phyloP scores from a whole-genome alignment of 2,113 vertebrate species.

The Scalopus aquaticus region DNA sequence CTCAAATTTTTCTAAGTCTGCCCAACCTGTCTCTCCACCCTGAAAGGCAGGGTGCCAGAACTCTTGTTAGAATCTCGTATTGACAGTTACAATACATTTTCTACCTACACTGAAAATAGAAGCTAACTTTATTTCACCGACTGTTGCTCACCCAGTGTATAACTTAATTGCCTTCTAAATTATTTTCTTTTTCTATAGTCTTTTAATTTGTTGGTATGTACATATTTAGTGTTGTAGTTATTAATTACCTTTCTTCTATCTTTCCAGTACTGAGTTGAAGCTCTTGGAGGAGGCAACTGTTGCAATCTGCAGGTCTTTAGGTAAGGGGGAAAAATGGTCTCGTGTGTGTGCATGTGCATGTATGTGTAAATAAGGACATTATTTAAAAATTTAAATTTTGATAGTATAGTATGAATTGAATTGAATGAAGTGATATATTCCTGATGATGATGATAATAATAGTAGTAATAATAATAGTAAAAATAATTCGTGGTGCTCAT shows the following conservation, averaged over 20 bases:
- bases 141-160: constrained; percentile 5
- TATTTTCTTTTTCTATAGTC: neutral
- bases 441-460: neutral
- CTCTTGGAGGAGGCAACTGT: constrained; percentile 95
- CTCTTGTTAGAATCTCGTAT: neutral
- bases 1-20: neutral
- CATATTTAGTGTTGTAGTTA: constrained; percentile 7
- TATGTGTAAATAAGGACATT: neutral
- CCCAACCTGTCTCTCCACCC: neutral
- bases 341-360: neutral
- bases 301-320: constrained; percentile 93
- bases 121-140: constrained; percentile 30
- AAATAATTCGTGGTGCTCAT: neutral
- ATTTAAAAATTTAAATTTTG: neutral
- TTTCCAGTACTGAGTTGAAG: constrained; percentile 92
- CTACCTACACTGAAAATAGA: neutral
- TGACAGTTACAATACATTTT: constrained; percentile 1
- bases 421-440: neutral
- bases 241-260: constrained; percentile 49
- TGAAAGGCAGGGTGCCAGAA: neutral
- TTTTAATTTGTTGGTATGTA: neutral
- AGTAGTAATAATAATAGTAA: neutral
- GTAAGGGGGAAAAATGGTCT: constrained; percentile 83
- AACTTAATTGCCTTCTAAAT: neutral
- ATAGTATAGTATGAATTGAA: neutral